These are phyloP conservation scores for Sylvicola cinctus DNA, from an alignment of 2,888 invertebrate species.

Conservation along the genomic window DNA sequence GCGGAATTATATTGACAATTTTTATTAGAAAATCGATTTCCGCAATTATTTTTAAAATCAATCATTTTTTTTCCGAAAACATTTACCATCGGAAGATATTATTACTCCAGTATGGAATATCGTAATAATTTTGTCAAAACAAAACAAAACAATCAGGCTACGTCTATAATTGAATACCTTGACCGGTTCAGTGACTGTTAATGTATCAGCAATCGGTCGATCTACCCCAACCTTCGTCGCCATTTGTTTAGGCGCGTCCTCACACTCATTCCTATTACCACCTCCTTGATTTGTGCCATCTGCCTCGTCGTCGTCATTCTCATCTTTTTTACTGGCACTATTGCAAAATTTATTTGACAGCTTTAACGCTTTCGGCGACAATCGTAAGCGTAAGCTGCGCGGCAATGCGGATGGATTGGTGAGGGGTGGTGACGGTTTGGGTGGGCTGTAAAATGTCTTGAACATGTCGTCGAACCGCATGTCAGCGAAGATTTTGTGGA, in stretches of 20 bases:
- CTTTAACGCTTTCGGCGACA: slow-evolving; percentile 13
- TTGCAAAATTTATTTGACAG: slow-evolving; percentile 7
- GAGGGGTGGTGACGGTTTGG: slow-evolving; percentile 2
- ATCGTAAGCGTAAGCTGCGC: slow-evolving; percentile 10
- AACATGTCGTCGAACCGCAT: background rate
- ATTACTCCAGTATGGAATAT: too few species aligned
- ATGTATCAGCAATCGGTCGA: too few species aligned
- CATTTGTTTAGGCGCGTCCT: background rate
- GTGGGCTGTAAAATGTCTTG: slow-evolving; percentile 2
- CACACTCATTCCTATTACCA: background rate
- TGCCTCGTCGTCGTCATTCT: slow-evolving; percentile 1
- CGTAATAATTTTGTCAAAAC: too few species aligned
- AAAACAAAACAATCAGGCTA: too few species aligned
- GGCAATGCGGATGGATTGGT: slow-evolving; percentile 5
- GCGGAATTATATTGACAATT: too few species aligned
- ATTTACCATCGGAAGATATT: too few species aligned
- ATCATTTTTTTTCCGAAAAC: too few species aligned
- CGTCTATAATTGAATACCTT: too few species aligned
- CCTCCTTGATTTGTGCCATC: background rate
- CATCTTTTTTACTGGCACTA: background rate
- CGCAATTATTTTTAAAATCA: too few species aligned
- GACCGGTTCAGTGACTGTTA: too few species aligned
- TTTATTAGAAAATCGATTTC: too few species aligned
- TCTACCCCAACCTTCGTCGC: too few species aligned
- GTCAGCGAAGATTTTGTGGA: slow-evolving; percentile 29